Conservation (phyloP, 2,888 invertebrate genomes). For the Pristionchus fissidentatus region DNA sequence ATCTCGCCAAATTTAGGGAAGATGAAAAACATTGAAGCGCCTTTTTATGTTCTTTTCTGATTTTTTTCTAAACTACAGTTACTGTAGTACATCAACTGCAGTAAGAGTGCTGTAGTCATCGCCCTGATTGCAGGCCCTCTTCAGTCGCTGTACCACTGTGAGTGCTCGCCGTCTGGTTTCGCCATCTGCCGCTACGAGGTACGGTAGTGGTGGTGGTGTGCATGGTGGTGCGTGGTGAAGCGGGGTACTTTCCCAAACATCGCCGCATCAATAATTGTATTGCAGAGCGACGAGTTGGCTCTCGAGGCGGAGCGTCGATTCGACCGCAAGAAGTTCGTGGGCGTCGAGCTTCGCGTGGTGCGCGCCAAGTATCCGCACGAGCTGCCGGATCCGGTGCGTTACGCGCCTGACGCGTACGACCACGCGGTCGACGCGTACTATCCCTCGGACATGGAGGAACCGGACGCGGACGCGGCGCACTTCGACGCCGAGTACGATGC, state of each 20-base stretch:
- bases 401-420: no score
- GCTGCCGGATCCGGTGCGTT: not conserved
- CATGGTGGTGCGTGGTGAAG: no score
- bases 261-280: not conserved
- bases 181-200: conserved; percentile 27
- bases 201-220: not conserved
- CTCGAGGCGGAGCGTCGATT: not conserved
- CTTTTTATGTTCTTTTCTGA: no score
- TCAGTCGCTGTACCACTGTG: not conserved
- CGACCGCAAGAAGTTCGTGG: not conserved
- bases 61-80: not conserved
- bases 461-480: not conserved
- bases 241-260: conserved; percentile 10
- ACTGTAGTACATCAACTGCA: not conserved
- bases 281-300: conserved; percentile 22
- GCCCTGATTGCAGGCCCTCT: not conserved
- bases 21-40: no score
- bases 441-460: no score
- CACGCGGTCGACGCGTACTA: no score
- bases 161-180: not conserved
- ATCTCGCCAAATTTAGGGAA: not conserved
- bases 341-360: conserved; percentile 1
- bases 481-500: not conserved
- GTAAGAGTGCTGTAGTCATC: not conserved
- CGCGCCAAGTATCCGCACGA: not conserved